Base-by-base conservation (phyloP, 2,888 invertebrate genomes). In the Spisula subtruncata region DNA sequence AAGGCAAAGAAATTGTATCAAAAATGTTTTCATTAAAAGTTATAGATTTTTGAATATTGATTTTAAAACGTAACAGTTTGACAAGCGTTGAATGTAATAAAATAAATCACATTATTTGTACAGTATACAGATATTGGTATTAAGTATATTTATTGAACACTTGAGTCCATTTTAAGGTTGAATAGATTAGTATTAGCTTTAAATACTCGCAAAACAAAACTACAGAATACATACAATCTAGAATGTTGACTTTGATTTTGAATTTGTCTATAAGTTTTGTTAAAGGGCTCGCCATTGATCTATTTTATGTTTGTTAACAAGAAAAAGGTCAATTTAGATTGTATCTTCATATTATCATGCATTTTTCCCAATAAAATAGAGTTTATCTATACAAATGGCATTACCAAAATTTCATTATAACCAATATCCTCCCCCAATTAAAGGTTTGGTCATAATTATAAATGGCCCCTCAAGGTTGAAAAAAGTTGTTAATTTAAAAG, bases 101-200 rank as follows among this genome's bases (percentile, higher is more conserved):
- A 25, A 66, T 75, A 75, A 75, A 85, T 80, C 85, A 75, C 75
- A 85, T 8, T 79, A 85, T 85, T 56, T 56, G 56, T 41, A 56
- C 54, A 79, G 48, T 54, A 54, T 16, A 82, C 54, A 81, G 82
- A 89, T 89, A 46, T 71, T 29, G 81, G 60, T 82, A 81, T 82
- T 54, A 85, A 48, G 84, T 54, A 81, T 89, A 89, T 89, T 87
- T 82, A 82, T 66, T 48, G 18, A 87, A 75, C 82, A 87, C 86
- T 80, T 80, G 25, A 85, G 80, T 80, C 80, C 29, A 56, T 56
- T 79, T 79, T 16, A 20, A 80, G 80, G n/a, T 32, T 18, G 79
- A 41, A 20, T n/a, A 56, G n/a, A 20, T n/a, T 32, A n/a, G 86
- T 71, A 81, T 87, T 87, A 82, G 71, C 82, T 85, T 54, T 79